Conservation (phyloP, 2,113 vertebrate genomes). For the Orthonyx spaldingii region DNA sequence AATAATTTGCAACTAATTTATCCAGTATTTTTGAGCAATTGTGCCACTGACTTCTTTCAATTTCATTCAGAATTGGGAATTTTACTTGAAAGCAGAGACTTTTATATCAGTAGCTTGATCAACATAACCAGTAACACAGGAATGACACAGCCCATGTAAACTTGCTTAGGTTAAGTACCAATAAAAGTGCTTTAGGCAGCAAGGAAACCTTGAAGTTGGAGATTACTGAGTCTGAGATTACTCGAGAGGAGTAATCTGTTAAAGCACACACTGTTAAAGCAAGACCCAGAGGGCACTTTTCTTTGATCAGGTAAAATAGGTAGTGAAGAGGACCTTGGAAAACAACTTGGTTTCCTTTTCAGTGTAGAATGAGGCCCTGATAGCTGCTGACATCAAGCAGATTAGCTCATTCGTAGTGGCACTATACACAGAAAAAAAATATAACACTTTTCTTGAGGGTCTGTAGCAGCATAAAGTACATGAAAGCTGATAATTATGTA, state of each 20-base stretch:
- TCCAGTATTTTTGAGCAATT: neutral
- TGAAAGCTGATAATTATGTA: neutral
- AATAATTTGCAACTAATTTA: neutral
- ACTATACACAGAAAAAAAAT: neutral
- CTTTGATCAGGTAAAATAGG: neutral
- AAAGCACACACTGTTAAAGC: neutral
- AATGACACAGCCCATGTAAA: neutral
- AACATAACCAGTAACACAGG: neutral
- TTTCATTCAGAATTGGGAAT: neutral
- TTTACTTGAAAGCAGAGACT: neutral
- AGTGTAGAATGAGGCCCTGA: neutral
- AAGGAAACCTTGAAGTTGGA: neutral
- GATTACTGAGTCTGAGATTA: neutral
- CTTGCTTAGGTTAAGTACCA: neutral
- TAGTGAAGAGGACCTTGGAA: neutral
- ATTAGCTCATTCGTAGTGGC: neutral
- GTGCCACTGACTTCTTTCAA: neutral
- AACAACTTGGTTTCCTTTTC: neutral
- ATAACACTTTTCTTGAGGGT: neutral
- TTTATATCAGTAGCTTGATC: neutral
- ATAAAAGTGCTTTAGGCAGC: neutral
- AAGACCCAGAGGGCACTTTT: neutral
- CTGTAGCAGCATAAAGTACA: neutral
- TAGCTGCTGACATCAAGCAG: neutral
- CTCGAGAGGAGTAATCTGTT: neutral